These are phyloP conservation scores for Scophthalmus maximus DNA, from an alignment of 2,113 vertebrate species.

Conservation along the genomic window DNA sequence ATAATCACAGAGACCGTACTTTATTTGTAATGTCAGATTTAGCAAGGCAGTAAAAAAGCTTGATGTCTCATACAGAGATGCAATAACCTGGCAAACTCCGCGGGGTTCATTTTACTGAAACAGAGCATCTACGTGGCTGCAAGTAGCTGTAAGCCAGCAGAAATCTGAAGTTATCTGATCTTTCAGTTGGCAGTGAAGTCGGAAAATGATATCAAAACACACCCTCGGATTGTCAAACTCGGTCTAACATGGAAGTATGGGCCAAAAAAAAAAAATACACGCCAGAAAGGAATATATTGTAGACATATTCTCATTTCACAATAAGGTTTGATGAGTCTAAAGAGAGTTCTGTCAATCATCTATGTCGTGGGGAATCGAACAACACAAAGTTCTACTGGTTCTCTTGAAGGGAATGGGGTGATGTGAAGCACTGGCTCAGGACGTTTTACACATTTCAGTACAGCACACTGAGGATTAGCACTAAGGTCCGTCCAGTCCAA, in stretches of 20 bases:
- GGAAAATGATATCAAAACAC: slow-evolving; percentile 57
- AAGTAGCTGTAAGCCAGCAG: slow-evolving; percentile 30
- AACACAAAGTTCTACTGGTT: slow-evolving; percentile 15
- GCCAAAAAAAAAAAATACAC: neutral
- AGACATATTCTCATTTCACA: neutral
- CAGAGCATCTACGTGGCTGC: slow-evolving; percentile 13
- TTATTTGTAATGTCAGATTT: slow-evolving; percentile 42
- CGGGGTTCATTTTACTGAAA: slow-evolving; percentile 60
- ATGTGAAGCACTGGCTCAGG: slow-evolving; percentile 32
- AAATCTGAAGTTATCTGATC: slow-evolving; percentile 55
- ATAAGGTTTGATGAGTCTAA: neutral
- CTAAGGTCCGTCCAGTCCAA: slow-evolving; percentile 19
- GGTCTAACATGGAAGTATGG: slow-evolving; percentile 17
- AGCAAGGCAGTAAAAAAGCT: slow-evolving; percentile 20
- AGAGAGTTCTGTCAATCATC: slow-evolving; percentile 4
- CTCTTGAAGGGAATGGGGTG: neutral
- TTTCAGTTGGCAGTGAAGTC: slow-evolving; percentile 46
- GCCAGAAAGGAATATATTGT: neutral
- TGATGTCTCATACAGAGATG: slow-evolving; percentile 7
- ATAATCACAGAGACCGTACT: slow-evolving; percentile 16
- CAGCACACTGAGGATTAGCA: slow-evolving; percentile 35
- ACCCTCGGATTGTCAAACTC: slow-evolving; percentile 51
- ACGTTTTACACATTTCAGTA: slow-evolving; percentile 18
- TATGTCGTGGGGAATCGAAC: no score
- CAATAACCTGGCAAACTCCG: slow-evolving; percentile 37